These are phyloP conservation scores for Anthonomus grandis DNA, from an alignment of 1,140 invertebrate genomes.

Conservation along the genomic window DNA sequence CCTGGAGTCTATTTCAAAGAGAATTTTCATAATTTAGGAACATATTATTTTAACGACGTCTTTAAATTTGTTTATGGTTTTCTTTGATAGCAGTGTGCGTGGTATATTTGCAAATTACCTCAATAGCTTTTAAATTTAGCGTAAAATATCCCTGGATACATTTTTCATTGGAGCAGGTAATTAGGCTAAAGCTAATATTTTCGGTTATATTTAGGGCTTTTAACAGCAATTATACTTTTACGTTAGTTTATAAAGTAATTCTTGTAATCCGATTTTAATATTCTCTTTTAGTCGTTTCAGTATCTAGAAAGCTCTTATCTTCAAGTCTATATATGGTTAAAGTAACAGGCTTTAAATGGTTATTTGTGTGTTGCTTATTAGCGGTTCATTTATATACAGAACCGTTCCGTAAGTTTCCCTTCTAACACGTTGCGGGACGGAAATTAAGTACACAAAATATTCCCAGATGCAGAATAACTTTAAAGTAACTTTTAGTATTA, in stretches of 20 bases:
- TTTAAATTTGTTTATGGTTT: constrained; percentile 6
- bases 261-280: neutral
- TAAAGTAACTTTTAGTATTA: constrained; percentile 24
- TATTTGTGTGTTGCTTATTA: constrained; percentile 33
- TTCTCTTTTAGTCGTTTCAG: neutral
- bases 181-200: too few relatives aligned
- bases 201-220: too few relatives aligned
- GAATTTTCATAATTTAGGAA: neutral
- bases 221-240: too few relatives aligned
- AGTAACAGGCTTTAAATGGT: constrained; percentile 14
- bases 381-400: constrained; percentile 40
- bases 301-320: neutral
- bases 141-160: too few relatives aligned
- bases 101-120: too few relatives aligned
- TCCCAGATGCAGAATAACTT: constrained; percentile 36
- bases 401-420: constrained; percentile 32
- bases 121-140: too few relatives aligned
- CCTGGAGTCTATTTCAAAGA: too few relatives aligned
- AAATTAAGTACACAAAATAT: constrained; percentile 41
- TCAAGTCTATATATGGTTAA: neutral
- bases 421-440: constrained; percentile 34
- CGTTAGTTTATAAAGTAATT: neutral
- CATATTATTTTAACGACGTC: constrained; percentile 1
- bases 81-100: too few relatives aligned
- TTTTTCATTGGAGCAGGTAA: too few relatives aligned